Evolutionary conservation across 2,797 vertebrate species (phyloP).

Genomic region (Vespertilio murinus): DNA sequence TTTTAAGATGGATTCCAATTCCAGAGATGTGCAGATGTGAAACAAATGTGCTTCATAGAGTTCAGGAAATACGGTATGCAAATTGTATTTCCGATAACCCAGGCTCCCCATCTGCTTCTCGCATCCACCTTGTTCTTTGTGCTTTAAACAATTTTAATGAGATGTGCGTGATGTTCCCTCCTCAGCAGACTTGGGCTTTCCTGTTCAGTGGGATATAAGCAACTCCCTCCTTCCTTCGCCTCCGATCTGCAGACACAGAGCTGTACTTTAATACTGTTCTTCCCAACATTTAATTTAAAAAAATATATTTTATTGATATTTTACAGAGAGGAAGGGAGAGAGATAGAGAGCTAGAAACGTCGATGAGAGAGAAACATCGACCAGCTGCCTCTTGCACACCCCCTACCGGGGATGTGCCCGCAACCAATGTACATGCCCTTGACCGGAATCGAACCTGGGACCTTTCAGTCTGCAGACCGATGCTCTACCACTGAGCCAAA

Average conservation of each 20-base stretch:
- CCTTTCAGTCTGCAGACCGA: too few relatives aligned
- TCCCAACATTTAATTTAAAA: neutral
- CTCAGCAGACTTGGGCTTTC: neutral
- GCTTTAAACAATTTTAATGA: neutral
- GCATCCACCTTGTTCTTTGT: neutral
- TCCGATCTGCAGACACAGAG: neutral
- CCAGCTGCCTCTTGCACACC: too few relatives aligned
- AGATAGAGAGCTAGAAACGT: too few relatives aligned
- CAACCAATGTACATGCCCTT: too few relatives aligned
- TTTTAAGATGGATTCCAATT: conserved; percentile 52
- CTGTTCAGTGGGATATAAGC: neutral
- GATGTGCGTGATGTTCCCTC: neutral
- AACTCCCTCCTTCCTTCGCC: neutral
- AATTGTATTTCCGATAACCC: neutral
- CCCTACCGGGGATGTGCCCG: too few relatives aligned
- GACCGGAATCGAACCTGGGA: too few relatives aligned
- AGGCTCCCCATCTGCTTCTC: neutral
- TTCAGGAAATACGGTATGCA: neutral
- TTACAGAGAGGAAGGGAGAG: too few relatives aligned
- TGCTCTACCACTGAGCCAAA: too few relatives aligned
- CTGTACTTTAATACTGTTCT: neutral
- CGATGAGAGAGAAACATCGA: too few relatives aligned
- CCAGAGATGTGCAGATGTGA: conserved; percentile 21
- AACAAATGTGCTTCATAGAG: conserved; percentile 38
- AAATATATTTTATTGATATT: too few relatives aligned